phyloP scores from a whole-genome alignment of 2,888 invertebrate genomes.

The Conus canariensis region DNA sequence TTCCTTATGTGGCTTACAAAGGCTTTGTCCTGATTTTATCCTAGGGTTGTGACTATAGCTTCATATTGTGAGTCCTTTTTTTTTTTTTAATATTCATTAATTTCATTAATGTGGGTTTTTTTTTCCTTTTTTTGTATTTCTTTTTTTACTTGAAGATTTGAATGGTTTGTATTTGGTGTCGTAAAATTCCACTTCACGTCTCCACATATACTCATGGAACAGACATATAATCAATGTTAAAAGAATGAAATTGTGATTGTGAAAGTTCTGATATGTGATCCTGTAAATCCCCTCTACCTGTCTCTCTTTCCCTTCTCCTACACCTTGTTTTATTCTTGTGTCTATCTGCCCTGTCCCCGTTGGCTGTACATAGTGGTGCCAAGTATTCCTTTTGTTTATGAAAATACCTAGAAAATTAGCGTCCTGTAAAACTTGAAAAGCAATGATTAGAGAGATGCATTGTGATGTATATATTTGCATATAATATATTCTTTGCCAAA shows the following conservation, averaged over 20 bases:
- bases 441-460: background rate
- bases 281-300: background rate
- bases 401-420: background rate
- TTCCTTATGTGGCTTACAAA: background rate
- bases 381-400: background rate
- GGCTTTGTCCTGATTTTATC: background rate
- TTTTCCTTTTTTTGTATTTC: background rate
- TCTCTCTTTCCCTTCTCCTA: background rate
- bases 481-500: background rate
- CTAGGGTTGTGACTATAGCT: constrained; percentile 33
- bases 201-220: constrained; percentile 14
- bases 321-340: background rate
- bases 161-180: background rate
- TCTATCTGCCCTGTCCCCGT: background rate
- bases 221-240: background rate
- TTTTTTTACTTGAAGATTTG: background rate
- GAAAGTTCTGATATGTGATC: background rate
- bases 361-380: background rate
- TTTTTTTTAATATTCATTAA: background rate
- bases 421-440: background rate
- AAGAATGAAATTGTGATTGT: background rate
- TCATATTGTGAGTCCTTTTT: constrained; percentile 23
- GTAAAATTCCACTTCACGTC: constrained; percentile 11
- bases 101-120: background rate
- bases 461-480: background rate